These are phyloP conservation scores for Chionomys nivalis DNA, from an alignment of 2,113 vertebrate genomes.

Conservation along the genomic window DNA sequence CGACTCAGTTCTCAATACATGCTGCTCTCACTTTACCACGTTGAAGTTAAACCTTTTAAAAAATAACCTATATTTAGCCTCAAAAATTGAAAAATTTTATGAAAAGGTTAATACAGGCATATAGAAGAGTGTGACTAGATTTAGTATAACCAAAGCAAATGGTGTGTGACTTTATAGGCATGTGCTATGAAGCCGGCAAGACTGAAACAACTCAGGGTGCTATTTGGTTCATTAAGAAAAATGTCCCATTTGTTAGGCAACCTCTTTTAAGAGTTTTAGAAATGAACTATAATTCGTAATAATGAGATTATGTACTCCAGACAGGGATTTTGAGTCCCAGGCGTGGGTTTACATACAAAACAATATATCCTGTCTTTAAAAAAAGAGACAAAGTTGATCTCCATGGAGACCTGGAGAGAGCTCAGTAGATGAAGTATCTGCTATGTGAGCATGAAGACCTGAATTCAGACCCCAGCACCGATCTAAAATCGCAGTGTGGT, in stretches of 20 bases:
- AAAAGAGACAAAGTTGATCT: background rate
- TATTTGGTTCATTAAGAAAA: background rate
- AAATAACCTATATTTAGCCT: background rate
- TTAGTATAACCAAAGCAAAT: background rate
- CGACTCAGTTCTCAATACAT: background rate
- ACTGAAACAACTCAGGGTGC: background rate
- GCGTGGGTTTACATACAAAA: background rate
- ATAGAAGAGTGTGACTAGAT: background rate
- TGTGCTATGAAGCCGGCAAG: background rate
- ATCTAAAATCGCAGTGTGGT: background rate
- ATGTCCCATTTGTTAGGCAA: background rate
- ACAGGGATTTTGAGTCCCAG: background rate
- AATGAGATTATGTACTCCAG: background rate
- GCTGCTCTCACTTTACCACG: background rate
- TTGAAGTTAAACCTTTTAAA: conserved; percentile 17
- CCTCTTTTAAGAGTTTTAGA: background rate
- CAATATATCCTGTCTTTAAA: background rate
- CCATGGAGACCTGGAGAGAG: background rate
- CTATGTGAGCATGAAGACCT: background rate
- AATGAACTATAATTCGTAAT: conserved; percentile 6
- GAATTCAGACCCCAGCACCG: background rate
- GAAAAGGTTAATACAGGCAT: background rate
- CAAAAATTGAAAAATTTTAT: background rate
- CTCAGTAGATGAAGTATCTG: background rate
- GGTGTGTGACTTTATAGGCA: background rate